Percentiles rank a stretch among this genome's conserved stretches.
phyloP scores from a whole-genome alignment of 2,888 invertebrate genomes.

The Drosophila robusta region DNA sequence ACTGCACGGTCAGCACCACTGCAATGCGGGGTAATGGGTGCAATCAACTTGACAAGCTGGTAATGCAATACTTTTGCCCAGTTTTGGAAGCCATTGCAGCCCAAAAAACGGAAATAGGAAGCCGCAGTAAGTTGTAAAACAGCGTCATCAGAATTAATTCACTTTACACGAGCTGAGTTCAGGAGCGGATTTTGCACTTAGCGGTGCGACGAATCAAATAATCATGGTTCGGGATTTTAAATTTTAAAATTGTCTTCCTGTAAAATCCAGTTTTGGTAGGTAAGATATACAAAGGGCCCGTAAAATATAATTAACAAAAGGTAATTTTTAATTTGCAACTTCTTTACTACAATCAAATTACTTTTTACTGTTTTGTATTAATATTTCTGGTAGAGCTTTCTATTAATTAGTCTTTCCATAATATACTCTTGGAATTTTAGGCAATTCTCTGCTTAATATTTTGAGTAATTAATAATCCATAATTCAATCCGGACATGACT shows the following conservation, averaged over 20 bases:
- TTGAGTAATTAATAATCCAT: background rate
- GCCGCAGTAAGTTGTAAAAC: conserved; percentile 44
- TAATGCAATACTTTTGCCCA: conserved; percentile 47
- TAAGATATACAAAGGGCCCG: too few species aligned
- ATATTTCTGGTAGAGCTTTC: too few species aligned
- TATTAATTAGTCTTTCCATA: too few species aligned
- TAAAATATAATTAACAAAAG: too few species aligned
- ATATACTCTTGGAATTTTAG: too few species aligned
- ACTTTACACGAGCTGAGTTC: background rate
- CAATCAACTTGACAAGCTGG: conserved; percentile 53
- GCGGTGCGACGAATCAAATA: background rate
- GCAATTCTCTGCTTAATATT: background rate
- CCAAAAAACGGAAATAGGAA: conserved; percentile 70
- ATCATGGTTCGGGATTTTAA: background rate
- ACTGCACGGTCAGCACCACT: conserved; percentile 52
- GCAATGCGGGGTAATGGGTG: conserved; percentile 61
- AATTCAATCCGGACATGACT: conserved; percentile 3
- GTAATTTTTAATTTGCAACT: background rate
- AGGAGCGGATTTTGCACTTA: background rate
- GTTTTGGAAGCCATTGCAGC: conserved; percentile 22
- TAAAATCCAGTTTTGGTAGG: too few species aligned
- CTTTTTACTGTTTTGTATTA: too few species aligned
- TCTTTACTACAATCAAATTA: too few species aligned
- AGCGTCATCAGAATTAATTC: conserved; percentile 29
- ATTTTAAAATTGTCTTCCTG: too few species aligned